Percentiles rank a stretch among this genome's conserved stretches.
Conservation (phyloP, 2,113 vertebrate species). For the Orthonyx spaldingii region DNA sequence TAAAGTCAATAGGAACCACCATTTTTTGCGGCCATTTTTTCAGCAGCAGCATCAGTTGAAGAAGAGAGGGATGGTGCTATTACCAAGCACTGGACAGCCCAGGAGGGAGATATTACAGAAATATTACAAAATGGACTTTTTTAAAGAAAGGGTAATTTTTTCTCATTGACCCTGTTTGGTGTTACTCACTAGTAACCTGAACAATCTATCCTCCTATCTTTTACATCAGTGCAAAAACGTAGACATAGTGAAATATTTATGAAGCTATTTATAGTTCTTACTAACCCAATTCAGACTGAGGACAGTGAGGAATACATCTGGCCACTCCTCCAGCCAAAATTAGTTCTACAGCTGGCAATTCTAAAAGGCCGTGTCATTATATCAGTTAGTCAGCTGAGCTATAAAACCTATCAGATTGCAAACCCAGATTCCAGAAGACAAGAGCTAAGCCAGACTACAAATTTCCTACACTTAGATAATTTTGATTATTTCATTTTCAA, state of each 20-base stretch:
- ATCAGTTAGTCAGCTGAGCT: background rate
- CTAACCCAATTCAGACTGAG: background rate
- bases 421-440: background rate
- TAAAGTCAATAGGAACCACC: background rate
- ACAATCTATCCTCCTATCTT: background rate
- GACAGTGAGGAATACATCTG: constrained; percentile 7
- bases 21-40: background rate
- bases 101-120: background rate
- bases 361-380: background rate
- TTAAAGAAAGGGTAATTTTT: background rate
- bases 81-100: background rate
- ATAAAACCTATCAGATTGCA: background rate
- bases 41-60: background rate
- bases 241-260: constrained; percentile 9
- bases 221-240: background rate
- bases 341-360: background rate
- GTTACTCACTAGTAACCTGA: background rate
- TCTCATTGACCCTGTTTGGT: background rate
- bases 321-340: constrained; percentile 1
- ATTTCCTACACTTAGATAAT: background rate
- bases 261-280: background rate
- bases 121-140: background rate
- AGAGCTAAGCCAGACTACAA: background rate
- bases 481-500: constrained; percentile 11
- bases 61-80: background rate